Base-by-base conservation (phyloP, 2,888 invertebrate genomes). In the Chloroclystis v-ata region DNA sequence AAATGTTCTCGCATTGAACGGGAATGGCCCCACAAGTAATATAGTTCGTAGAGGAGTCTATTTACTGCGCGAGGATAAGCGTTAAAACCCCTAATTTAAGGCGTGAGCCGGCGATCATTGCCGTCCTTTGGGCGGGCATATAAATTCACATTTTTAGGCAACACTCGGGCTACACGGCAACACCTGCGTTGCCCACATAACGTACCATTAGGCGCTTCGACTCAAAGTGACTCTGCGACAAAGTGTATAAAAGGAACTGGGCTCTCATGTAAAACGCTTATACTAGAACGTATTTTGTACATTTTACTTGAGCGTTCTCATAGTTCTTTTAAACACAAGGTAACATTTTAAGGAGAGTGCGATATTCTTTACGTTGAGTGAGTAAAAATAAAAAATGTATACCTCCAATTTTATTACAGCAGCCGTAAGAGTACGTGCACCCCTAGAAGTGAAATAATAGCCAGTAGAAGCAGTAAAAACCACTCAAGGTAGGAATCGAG, bases 131-230 rank as follows among this genome's bases (percentile, higher is more conserved):
- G 78, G 72, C 62, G 75, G 66, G 66, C 66, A 76, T 77, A 83
- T 85, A 85, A 85, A 85, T 84, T 81, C 82, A 76, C 82, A 82
- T 83, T 83, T 84, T 84, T 80, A 82, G 82, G 76, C 69, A 72
- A 70, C 78, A 70, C 70, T 67, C 56, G 62, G 65, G 64, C 52
- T 53, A 59, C 56, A 54, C 43, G 55, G 62, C 65, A 70, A 71
- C 82, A 82, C 82, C 82, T 81, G 82, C 61, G 75, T 57, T 70
- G 57, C 63, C 74, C 75, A 69, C 75, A 72, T 75, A 76, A 78
- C 65, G 60, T 69, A 69, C 70, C 72, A 78, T 77, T 78, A 79
- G 63, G 67, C 67, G 66, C 67, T 70, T 59, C 58, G 61, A 63
- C 64, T 61, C 64, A 61, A 60, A 63, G 63, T 65, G 65, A 66